Conservation (phyloP, 2,888 invertebrate species). For the Orthonevra nobilis region DNA sequence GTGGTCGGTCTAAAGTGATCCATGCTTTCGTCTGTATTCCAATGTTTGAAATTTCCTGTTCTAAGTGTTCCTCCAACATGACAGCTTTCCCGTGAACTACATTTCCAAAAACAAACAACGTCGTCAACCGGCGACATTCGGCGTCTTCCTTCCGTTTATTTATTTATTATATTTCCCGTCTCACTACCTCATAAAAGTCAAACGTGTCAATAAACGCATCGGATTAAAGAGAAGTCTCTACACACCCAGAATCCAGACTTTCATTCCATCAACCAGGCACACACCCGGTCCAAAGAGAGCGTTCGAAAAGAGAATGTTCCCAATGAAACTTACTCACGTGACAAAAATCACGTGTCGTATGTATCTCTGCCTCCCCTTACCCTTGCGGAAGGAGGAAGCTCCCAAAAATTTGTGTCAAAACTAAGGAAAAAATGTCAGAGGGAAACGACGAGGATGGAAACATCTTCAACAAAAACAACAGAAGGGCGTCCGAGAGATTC, state of each 20-base stretch:
- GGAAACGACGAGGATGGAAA: constrained; percentile 28
- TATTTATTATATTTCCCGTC: constrained; percentile 45
- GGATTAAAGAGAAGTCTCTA: constrained; percentile 54
- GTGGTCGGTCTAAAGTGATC: constrained; percentile 28
- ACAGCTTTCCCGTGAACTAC: constrained; percentile 64
- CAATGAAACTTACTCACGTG: not conserved
- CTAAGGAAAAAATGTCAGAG: constrained; percentile 26
- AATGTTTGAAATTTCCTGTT: constrained; percentile 50
- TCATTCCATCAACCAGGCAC: too few relatives aligned
- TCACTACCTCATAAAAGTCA: constrained; percentile 58
- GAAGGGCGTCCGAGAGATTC: constrained; percentile 65
- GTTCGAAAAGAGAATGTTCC: constrained; percentile 14
- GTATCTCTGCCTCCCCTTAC: constrained; percentile 27
- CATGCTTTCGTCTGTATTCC: constrained; percentile 43
- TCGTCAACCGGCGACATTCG: constrained; percentile 35
- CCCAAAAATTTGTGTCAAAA: constrained; percentile 66
- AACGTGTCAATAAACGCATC: constrained; percentile 64
- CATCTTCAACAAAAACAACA: constrained; percentile 60
- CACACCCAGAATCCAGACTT: constrained; percentile 44
- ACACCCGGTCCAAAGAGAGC: constrained; percentile 25
- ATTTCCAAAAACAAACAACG: constrained; percentile 29
- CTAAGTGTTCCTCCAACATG: constrained; percentile 46
- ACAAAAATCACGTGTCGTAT: constrained; percentile 54
- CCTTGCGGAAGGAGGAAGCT: constrained; percentile 48
- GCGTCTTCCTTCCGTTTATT: constrained; percentile 53